These are phyloP conservation scores for Yponomeuta cagnagella DNA, from an alignment of 2,888 invertebrate genomes.

Conservation along the genomic window DNA sequence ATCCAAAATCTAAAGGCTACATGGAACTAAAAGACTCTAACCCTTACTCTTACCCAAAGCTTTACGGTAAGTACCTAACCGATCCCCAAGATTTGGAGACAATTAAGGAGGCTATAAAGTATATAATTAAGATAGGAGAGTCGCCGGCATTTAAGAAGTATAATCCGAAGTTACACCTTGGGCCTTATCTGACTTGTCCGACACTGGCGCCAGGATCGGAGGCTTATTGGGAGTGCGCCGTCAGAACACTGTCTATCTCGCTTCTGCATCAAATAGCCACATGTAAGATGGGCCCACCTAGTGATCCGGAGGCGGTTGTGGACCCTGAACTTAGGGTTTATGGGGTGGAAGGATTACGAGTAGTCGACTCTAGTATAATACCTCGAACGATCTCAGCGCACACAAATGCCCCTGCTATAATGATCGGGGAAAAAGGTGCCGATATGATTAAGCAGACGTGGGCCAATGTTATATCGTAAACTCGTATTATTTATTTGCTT, in stretches of 20 bases:
- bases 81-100: constrained; percentile 78
- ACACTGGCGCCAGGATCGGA: constrained; percentile 70
- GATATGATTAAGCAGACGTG: constrained; percentile 79
- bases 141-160: constrained; percentile 77
- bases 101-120: constrained; percentile 77
- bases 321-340: constrained; percentile 79
- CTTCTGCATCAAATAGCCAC: constrained; percentile 80
- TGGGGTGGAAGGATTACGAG: constrained; percentile 77
- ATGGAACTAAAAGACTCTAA: constrained; percentile 82
- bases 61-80: constrained; percentile 87
- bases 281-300: constrained; percentile 81
- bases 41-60: constrained; percentile 83
- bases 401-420: constrained; percentile 79
- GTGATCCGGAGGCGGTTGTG: constrained; percentile 79
- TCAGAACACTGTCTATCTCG: constrained; percentile 71
- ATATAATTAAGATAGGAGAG: constrained; percentile 73
- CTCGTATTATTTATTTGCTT: constrained; percentile 2
- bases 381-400: constrained; percentile 79
- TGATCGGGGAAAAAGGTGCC: constrained; percentile 85
- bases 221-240: constrained; percentile 82
- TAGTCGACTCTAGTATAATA: constrained; percentile 82
- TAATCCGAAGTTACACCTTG: constrained; percentile 68
- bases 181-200: constrained; percentile 72
- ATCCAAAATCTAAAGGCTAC: constrained; percentile 84
- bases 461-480: constrained; percentile 42